Evolutionary conservation across 2,888 invertebrate species (phyloP), one percentile per base, ranked within the genome.

Genomic region (Andrena flavipes): DNA sequence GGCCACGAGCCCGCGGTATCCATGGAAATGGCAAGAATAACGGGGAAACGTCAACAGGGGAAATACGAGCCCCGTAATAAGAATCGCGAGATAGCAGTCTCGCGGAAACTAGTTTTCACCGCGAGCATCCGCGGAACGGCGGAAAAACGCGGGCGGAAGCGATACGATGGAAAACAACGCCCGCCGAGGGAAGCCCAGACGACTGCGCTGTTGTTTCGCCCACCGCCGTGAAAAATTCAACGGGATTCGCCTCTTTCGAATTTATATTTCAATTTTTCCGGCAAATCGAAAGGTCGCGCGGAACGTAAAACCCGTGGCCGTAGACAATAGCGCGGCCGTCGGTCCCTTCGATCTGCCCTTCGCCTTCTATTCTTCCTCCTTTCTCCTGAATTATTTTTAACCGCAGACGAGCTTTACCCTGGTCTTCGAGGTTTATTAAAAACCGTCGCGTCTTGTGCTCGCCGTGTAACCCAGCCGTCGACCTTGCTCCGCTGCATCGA

Each of bases 1-100:
- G 42, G 29, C 56, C 48, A 42, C 2, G 64, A 10, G 42, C 23
- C 7, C 13, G 20, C 26, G 42, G 70, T 77, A 54, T 71, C 60
- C 65, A 62, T 71, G 80, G 71, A 56, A 71, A 80, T 62, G 20
- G 48, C 10, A 62, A 65, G 70, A 77, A 77, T 51, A 49, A 56
- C 49, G 16, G 56, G 64, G 42, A 59, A 77, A 77, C 78, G 79
- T 79, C 78, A 77, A 78, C 80, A 67, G 65, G 79, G 80, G 80
- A 72, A 80, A 80, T 68, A 72, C 80, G 80, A 80, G 80, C 29
- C 60, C 13, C 35, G 71, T 72, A 80, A 80, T 80, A 80, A 80
- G 80, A 80, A 71, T 80, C 16, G 80, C 71, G 70, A 54, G 65
- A 67, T 62, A 49, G 62, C 23, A 6, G 42, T 42, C 51, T 26